A percentile compares a stretch with the other conserved stretches of the same genome.
Conservation (phyloP, 2,113 vertebrate species). For the Eclectus roratus region DNA sequence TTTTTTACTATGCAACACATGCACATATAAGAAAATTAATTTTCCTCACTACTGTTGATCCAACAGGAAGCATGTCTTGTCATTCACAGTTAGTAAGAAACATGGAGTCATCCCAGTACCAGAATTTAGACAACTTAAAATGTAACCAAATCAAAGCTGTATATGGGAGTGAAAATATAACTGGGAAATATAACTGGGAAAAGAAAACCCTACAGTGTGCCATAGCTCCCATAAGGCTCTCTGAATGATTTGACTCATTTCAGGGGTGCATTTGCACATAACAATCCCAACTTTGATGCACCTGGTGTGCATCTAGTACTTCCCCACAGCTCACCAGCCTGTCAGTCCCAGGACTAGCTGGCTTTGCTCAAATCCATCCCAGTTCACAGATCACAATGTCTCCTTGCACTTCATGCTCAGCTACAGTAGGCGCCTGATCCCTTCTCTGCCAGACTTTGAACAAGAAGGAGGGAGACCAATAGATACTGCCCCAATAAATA, state of each 20-base stretch:
- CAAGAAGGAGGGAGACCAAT: neutral
- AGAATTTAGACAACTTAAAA: neutral
- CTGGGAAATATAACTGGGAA: fast-evolving
- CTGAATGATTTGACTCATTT: neutral
- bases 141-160: neutral
- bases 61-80: neutral
- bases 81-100: neutral
- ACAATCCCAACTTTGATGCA: neutral
- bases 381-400: neutral
- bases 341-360: no score
- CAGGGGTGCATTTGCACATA: neutral
- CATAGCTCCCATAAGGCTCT: neutral
- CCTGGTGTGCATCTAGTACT: neutral
- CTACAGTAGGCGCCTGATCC: neutral
- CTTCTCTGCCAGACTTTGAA: neutral
- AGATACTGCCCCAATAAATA: neutral
- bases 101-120: neutral
- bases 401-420: neutral
- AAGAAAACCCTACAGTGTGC: neutral
- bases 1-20: neutral
- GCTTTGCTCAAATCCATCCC: neutral
- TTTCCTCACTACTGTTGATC: neutral
- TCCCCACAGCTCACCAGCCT: neutral
- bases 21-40: neutral
- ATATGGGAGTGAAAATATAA: neutral